A percentile compares a stretch with the other conserved stretches of the same genome.
phyloP scores from a whole-genome alignment of 2,888 invertebrate species.

The Aproaerema taeniolella region DNA sequence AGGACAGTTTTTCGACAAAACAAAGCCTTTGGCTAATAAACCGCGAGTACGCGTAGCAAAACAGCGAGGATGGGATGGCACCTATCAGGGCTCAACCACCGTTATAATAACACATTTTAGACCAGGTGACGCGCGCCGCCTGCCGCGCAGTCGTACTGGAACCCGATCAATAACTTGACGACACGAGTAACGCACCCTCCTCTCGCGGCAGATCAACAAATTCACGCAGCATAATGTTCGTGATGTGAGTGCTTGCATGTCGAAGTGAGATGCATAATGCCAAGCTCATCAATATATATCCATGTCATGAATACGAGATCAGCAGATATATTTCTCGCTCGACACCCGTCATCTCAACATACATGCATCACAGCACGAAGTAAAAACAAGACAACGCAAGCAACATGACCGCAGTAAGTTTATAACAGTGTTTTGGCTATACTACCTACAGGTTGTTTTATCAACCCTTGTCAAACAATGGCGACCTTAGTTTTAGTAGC shows the following conservation, averaged over 20 bases:
- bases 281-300: background rate
- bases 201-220: too few relatives aligned
- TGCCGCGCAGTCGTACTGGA: too few relatives aligned
- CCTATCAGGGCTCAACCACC: too few relatives aligned
- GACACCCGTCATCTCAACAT: background rate
- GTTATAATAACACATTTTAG: too few relatives aligned
- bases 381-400: conserved; percentile 1
- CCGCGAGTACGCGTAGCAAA: too few relatives aligned
- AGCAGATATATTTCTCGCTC: too few relatives aligned
- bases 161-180: too few relatives aligned
- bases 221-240: background rate
- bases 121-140: too few relatives aligned
- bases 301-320: background rate
- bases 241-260: background rate
- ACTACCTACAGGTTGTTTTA: conserved; percentile 21
- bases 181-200: too few relatives aligned
- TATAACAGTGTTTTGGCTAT: background rate
- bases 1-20: too few relatives aligned
- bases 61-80: too few relatives aligned
- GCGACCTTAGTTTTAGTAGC: conserved; percentile 61
- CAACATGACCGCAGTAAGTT: background rate
- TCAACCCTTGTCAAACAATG: conserved; percentile 66
- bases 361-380: background rate
- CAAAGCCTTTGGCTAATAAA: too few relatives aligned
- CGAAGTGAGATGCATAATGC: background rate